Percentiles rank a stretch among this genome's conserved stretches.
These are phyloP conservation scores for Euura lappo DNA, from an alignment of 1,140 invertebrate genomes.

Conservation along the genomic window DNA sequence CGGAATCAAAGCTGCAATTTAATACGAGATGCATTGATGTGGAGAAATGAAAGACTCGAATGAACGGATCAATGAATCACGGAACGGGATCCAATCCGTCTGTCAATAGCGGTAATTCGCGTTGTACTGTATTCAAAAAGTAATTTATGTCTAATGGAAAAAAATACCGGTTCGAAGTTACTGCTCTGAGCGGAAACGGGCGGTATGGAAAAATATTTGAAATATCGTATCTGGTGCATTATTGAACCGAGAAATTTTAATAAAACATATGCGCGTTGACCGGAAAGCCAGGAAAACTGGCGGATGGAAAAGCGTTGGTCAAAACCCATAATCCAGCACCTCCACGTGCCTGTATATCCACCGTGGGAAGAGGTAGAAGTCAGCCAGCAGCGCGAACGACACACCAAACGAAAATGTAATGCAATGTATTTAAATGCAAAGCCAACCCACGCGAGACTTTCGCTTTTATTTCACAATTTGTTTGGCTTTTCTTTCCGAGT, in stretches of 20 bases:
- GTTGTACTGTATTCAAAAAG: too few relatives aligned
- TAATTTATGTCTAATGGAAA: too few relatives aligned
- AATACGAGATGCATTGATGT: too few relatives aligned
- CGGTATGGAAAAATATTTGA: not conserved
- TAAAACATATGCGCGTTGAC: not conserved
- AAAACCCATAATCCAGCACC: not conserved
- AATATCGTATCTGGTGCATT: not conserved
- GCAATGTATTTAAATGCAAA: not conserved
- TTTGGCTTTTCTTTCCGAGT: not conserved
- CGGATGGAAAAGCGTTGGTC: not conserved
- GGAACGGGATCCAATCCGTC: too few relatives aligned
- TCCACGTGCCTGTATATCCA: too few relatives aligned
- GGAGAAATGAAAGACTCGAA: too few relatives aligned
- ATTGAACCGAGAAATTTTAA: not conserved
- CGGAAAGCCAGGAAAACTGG: not conserved
- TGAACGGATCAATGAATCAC: too few relatives aligned
- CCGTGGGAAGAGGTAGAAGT: not conserved
- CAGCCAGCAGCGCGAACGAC: not conserved
- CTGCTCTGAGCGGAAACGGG: not conserved
- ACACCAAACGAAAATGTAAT: not conserved
- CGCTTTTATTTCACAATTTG: not conserved
- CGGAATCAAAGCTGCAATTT: too few relatives aligned
- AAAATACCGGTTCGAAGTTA: not conserved
- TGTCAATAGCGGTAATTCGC: too few relatives aligned
- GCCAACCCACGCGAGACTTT: not conserved